Conservation (phyloP, 2,797 vertebrate genomes). For the Chiloscyllium punctatum region DNA sequence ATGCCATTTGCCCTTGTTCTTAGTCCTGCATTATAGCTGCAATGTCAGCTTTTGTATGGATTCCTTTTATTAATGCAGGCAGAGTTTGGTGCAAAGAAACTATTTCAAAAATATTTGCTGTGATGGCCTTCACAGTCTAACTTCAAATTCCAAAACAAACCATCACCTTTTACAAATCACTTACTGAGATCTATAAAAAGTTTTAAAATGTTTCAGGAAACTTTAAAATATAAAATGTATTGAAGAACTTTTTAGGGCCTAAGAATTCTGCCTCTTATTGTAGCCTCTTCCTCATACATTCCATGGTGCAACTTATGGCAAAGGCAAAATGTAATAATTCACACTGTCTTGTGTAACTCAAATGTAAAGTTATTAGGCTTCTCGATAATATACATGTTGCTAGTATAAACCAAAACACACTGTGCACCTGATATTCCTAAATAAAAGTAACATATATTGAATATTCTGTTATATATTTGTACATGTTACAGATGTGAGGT, state of each 20-base stretch:
- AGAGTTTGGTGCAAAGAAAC: not conserved
- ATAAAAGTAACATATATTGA: not conserved
- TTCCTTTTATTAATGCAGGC: constrained; percentile 6
- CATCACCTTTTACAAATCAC: not conserved
- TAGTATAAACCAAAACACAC: not conserved
- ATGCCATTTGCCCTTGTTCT: not conserved
- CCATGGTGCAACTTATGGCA: not conserved
- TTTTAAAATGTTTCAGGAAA: not conserved
- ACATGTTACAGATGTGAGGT: too few relatives aligned
- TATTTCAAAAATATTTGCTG: not conserved
- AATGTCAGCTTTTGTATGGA: constrained; percentile 18
- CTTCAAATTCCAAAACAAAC: constrained; percentile 26
- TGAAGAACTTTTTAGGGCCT: not conserved
- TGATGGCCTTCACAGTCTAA: constrained; percentile 13
- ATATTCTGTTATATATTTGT: not conserved
- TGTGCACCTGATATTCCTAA: not conserved
- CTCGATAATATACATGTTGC: not conserved
- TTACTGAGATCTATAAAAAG: not conserved
- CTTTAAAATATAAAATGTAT: not conserved
- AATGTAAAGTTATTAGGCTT: not conserved
- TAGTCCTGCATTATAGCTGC: not conserved
- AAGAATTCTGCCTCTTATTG: not conserved
- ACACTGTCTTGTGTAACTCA: not conserved
- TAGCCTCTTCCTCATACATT: not conserved
- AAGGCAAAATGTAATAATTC: not conserved